Conservation (phyloP, 2,888 invertebrate genomes). For the Agrotis exclamationis region DNA sequence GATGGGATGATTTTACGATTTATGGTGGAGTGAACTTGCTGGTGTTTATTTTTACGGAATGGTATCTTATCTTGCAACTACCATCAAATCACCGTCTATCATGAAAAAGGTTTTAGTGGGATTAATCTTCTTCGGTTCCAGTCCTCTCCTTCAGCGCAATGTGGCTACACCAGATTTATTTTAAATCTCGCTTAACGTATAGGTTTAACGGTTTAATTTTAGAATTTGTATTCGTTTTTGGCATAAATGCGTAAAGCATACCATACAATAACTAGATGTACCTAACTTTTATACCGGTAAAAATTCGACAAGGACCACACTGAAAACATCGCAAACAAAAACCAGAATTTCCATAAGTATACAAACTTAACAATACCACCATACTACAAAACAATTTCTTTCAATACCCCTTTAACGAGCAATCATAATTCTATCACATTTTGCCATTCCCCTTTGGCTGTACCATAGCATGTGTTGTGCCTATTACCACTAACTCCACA, state of each 20-base stretch:
- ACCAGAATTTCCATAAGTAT: not conserved
- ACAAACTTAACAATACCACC: slow-evolving; percentile 5
- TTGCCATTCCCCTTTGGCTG: slow-evolving; percentile 81
- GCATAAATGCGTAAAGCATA: not conserved
- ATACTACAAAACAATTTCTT: slow-evolving; percentile 50
- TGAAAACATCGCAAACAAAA: not conserved
- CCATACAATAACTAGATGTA: not conserved
- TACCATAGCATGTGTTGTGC: slow-evolving; percentile 84
- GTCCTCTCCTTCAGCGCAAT: not conserved
- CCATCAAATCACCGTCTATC: too few relatives aligned
- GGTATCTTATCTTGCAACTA: not conserved
- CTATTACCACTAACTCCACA: slow-evolving; percentile 83
- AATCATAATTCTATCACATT: slow-evolving; percentile 74
- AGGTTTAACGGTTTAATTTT: too few relatives aligned
- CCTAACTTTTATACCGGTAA: too few relatives aligned
- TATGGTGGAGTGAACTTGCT: not conserved
- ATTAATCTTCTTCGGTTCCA: not conserved
- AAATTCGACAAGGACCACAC: not conserved
- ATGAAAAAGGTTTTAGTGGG: not conserved
- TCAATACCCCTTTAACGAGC: slow-evolving; percentile 74
- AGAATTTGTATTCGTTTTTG: too few relatives aligned
- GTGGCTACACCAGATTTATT: too few relatives aligned
- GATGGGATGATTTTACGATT: not conserved
- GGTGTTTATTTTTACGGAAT: not conserved
- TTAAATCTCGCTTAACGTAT: too few relatives aligned